These are phyloP conservation scores for Plebejus anna DNA, from an alignment of 2,888 invertebrate species.

Conservation along the genomic window DNA sequence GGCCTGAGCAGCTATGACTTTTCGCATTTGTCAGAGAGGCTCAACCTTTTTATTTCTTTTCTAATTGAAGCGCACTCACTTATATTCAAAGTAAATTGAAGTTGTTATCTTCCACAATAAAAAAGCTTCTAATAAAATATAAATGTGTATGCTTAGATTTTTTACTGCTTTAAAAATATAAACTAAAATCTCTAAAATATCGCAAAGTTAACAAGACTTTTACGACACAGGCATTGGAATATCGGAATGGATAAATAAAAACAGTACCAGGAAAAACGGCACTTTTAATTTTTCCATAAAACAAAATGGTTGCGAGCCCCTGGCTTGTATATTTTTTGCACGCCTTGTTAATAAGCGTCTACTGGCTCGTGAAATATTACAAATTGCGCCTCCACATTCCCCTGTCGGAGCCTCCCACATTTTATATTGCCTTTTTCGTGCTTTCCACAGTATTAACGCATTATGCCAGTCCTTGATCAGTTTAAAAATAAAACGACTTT, in stretches of 20 bases:
- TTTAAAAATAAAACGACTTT: slow-evolving; percentile 17
- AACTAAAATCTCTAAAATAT: too few species aligned
- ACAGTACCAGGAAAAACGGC: slow-evolving; percentile 19
- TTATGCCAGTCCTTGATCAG: slow-evolving; percentile 22
- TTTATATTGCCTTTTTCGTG: slow-evolving; percentile 65
- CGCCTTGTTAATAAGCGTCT: slow-evolving; percentile 78
- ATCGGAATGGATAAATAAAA: slow-evolving; percentile 1
- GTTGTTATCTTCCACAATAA: too few species aligned
- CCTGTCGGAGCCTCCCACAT: slow-evolving; percentile 51
- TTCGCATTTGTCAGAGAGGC: slow-evolving; percentile 63
- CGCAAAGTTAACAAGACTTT: too few species aligned
- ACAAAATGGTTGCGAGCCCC: slow-evolving; percentile 48
- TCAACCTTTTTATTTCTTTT: slow-evolving; percentile 46
- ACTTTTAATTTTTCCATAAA: not conserved
- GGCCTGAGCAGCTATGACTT: slow-evolving; percentile 61
- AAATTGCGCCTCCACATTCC: slow-evolving; percentile 68
- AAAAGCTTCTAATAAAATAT: too few species aligned
- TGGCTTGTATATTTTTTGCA: slow-evolving; percentile 68
- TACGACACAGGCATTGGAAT: not conserved
- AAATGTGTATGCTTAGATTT: too few species aligned
- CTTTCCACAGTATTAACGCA: slow-evolving; percentile 50
- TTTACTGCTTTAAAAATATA: too few species aligned
- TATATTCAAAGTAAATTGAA: too few species aligned
- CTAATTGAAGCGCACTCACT: not conserved
- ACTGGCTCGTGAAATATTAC: slow-evolving; percentile 80